Base-by-base conservation (phyloP, 2,113 vertebrate species). In the Chloropsis hardwickii region DNA sequence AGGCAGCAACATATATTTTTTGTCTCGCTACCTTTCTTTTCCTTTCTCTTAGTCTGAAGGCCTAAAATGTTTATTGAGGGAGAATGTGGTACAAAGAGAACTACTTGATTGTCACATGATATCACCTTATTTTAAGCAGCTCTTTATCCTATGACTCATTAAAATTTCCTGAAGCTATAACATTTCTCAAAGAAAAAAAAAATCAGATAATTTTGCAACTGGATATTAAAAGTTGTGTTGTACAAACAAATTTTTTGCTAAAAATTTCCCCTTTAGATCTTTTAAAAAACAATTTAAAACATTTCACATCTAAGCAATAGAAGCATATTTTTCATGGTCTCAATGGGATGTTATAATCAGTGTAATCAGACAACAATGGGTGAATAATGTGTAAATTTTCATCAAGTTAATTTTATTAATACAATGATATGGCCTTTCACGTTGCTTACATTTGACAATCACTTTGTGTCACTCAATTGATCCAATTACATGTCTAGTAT, bases 141-240 rank as follows among this genome's bases (percentile, higher is more conserved):
- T 90, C 40, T 95, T 79, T 92, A 84, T 94, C 60, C 39, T 77
- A 19, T 44, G 45, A 44, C 28, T 96, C 54, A 86, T 91, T 94
- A 96, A 78, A 42, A 73, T 84, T 82, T 93, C 45, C 54, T 60
- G 72, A 47, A 79, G 35, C 22, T 88, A 48, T 78, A 51, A 73
- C 23, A 76, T 92, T 93, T 92, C 77, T 62, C 40, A 92, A 96
- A 89, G 22, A 74, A 95, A 92, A 70, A 70, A 33, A 69, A 8
- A 45, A 48, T 66, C 82, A 74, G 35, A 58, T 58, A 47, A 9
- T 33, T 79, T 94, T 17, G 3, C 8, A 90, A 56, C 16, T 90
- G 78, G 64, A 29, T 87, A 58, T 83, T 60, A 77, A 77, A 95
- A 77, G 14, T 54, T 90, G 25, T 70, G 10, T 27, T 79, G 25